Evolutionary conservation across 2,888 invertebrate genomes (phyloP), one percentile per base, ranked within the genome.

Genomic region (Archips crataeganus): DNA sequence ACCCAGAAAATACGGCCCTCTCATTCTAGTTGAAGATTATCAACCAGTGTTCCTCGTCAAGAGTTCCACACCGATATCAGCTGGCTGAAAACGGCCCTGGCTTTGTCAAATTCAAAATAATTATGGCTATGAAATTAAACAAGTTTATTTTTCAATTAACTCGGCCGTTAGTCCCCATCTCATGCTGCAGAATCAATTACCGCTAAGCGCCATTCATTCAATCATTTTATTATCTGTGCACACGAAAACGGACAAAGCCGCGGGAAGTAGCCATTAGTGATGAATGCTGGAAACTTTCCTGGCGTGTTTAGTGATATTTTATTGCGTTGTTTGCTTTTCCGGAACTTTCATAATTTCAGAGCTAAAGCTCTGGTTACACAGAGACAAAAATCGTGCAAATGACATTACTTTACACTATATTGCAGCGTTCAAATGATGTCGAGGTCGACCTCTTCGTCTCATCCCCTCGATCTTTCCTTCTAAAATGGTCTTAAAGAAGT

Each of bases 251-350:
- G 8, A 15, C 54, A 54, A 54, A 15, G 23, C 54, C 54, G 54
- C 54, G 54, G 54, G 23, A 54, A 54, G 49, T n/a, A 49, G 49
- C 54, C 23, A 23, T 54, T 54, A 45, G 11, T 11, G 54, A 54
- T 54, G 54, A 23, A 54, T 54, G 54, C 13, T 54, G 11, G n/a
- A 54, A 15, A 54, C 54, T 54, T 23, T n/a, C 23, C 54, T 15
- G n/a, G 51, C 9, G 9, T 49, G 54, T 54, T 54, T 8, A 54
- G 49, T 49, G 5, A 54, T 23, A 23, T 54, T 54, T 54, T 54
- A 15, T 54, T 23, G 9, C 23, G 54, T 6, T 8, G 54, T 23
- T 23, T 51, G 45, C 10, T 51, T 51, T 15, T 23, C 54, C 54
- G 54, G 15, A 6, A 54, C 54, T 54, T 54, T 49, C 49, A n/a